Evolutionary conservation across 2,888 invertebrate species (phyloP), one percentile per base, ranked within the genome.

Genomic region (Leptothorax acervorum): DNA sequence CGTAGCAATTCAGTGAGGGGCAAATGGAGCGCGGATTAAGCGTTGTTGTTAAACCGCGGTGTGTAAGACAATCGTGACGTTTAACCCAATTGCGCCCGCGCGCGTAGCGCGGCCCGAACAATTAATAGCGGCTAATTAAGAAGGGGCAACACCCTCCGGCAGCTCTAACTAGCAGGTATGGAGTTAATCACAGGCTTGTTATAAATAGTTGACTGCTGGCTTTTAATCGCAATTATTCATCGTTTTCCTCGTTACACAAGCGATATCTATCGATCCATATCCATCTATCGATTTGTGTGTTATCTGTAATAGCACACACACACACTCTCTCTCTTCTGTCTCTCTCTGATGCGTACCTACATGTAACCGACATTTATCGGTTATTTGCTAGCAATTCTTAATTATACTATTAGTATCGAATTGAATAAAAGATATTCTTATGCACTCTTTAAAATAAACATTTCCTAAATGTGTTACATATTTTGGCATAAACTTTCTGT

Each of bases 121-220:
- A 89, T 89, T 89, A 89, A 89, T 87, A 83, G 89, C 78, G 63
- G 65, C 87, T 89, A 89, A 89, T 89, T 89, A 89, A 89, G 87
- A 85, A 81, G 82, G 83, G 83, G 57, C 83, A 53, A 65, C 81
- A 66, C 68, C 74, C 23, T 63, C 63, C 57, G 71, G 23, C 55
- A 75, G 31, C 60, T 82, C 76, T 68, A 78, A 73, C 65, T 71
- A 66, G 70, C 71, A 62, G 55, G 45, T 23, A 51, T 23, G 48
- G 48, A 87, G 89, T 89, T 89, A 88, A 89, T 89, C 89, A 78
- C 83, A 53, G 62, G 65, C 88, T 88, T 86, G 78, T 70, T 83
- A 86, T 87, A 86, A 89, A 88, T 83, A 87, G 79, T 85, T 85
- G 82, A 82, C 66, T 62, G 68, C 28, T 55, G 48, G 48, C 57